Conservation (phyloP, 2,113 vertebrate genomes). For the Erythrocebus patas region DNA sequence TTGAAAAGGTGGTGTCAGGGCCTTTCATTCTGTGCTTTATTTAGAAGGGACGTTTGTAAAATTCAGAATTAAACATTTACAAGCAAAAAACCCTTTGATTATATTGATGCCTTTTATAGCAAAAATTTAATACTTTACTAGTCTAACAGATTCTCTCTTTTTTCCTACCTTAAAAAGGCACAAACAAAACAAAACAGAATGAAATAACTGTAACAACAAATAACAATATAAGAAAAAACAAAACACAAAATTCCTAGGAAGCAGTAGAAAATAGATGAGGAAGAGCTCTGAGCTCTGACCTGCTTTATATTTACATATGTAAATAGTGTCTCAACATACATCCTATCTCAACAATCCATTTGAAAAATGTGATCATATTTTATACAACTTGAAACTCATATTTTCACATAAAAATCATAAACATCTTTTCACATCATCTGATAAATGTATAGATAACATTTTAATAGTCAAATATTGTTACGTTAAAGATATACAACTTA, state of each 20-base stretch:
- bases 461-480: not conserved
- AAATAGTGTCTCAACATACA: not conserved
- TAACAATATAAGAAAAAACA: not conserved
- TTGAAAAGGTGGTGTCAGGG: not conserved
- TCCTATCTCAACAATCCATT: not conserved
- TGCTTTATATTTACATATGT: not conserved
- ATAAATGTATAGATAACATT: not conserved
- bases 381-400: not conserved
- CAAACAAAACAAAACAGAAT: not conserved
- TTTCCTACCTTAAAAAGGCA: not conserved
- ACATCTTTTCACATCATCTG: not conserved
- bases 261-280: not conserved
- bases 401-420: not conserved
- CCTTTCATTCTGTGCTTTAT: not conserved
- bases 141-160: not conserved
- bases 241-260: not conserved
- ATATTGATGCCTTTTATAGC: not conserved
- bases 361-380: not conserved
- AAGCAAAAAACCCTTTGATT: not conserved
- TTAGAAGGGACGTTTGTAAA: not conserved
- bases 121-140: not conserved
- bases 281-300: not conserved
- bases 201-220: not conserved
- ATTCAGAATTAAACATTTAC: conserved; percentile 19
- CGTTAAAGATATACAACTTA: not conserved